phyloP scores from a whole-genome alignment of 2,797 vertebrate species.

The Poeciliopsis gracilis region DNA sequence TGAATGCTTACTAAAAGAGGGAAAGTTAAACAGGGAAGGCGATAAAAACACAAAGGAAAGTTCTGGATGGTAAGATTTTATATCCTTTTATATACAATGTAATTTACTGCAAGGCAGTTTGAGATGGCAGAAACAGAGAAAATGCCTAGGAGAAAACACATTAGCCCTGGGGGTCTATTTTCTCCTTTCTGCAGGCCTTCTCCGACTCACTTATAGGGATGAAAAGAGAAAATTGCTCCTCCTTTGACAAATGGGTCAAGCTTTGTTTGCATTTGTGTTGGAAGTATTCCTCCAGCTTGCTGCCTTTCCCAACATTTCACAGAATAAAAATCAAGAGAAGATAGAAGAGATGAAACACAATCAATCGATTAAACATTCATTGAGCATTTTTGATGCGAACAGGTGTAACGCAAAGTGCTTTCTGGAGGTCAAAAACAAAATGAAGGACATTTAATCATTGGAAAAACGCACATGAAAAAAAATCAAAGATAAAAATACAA shows the following conservation, averaged over 20 bases:
- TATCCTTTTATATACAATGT: not conserved
- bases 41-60: not conserved
- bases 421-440: not conserved
- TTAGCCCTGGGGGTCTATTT: conserved; percentile 45
- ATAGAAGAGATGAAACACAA: conserved; percentile 1
- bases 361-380: not conserved
- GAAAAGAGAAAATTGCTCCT: conserved; percentile 39
- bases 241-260: conserved; percentile 66
- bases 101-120: conserved; percentile 34
- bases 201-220: conserved; percentile 28
- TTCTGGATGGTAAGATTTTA: not conserved
- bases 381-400: not conserved
- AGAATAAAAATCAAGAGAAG: conserved; percentile 17
- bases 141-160: conserved; percentile 48
- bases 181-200: conserved; percentile 40
- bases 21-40: not conserved
- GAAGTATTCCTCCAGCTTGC: conserved; percentile 30
- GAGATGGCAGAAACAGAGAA: conserved; percentile 33
- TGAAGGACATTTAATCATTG: not conserved
- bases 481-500: not conserved
- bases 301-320: conserved; percentile 29
- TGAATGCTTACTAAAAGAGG: not conserved
- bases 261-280: conserved; percentile 63
- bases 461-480: too few species aligned
- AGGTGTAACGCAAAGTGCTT: not conserved